Evolutionary conservation across 2,797 vertebrate species (phyloP).

Genomic region (Phalloptychus januarius): DNA sequence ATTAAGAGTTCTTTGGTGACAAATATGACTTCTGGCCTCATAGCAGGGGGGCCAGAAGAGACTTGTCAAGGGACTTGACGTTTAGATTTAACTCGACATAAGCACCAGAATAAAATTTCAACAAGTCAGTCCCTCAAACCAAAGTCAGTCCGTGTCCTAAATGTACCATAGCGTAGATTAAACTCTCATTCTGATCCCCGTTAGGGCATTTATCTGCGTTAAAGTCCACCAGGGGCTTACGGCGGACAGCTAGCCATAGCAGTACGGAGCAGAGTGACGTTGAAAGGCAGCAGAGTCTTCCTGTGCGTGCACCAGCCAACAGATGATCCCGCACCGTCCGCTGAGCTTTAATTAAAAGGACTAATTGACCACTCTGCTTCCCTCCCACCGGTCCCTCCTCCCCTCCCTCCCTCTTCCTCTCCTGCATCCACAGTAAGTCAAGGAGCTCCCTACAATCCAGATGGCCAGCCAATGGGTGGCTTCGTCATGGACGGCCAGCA

Average conservation of each 20-base stretch:
- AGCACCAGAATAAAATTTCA: neutral
- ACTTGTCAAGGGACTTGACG: too few species aligned
- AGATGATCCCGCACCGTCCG: slow-evolving; percentile 79
- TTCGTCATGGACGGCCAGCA: slow-evolving; percentile 99
- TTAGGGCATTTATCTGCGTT: slow-evolving; percentile 59
- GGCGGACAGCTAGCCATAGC: slow-evolving; percentile 24
- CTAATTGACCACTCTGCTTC: slow-evolving; percentile 82
- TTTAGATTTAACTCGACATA: neutral
- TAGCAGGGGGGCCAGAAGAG: too few species aligned
- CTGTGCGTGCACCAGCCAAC: slow-evolving; percentile 68
- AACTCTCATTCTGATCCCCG: slow-evolving; percentile 44
- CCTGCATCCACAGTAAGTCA: slow-evolving; percentile 93
- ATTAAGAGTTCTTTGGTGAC: neutral
- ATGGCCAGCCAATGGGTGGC: slow-evolving; percentile 98
- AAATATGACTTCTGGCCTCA: neutral
- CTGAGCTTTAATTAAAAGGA: slow-evolving; percentile 85
- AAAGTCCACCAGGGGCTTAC: slow-evolving; percentile 55
- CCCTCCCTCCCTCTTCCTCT: slow-evolving; percentile 67
- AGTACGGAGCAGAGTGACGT: slow-evolving; percentile 41
- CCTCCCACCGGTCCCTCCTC: slow-evolving; percentile 57
- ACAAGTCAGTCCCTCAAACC: slow-evolving; percentile 10
- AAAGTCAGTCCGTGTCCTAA: slow-evolving; percentile 16
- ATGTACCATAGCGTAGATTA: slow-evolving; percentile 20
- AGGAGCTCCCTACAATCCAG: slow-evolving; percentile 98
- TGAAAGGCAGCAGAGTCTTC: slow-evolving; percentile 55